phyloP scores from a whole-genome alignment of 2,113 vertebrate species.

The Eleginops maclovinus region DNA sequence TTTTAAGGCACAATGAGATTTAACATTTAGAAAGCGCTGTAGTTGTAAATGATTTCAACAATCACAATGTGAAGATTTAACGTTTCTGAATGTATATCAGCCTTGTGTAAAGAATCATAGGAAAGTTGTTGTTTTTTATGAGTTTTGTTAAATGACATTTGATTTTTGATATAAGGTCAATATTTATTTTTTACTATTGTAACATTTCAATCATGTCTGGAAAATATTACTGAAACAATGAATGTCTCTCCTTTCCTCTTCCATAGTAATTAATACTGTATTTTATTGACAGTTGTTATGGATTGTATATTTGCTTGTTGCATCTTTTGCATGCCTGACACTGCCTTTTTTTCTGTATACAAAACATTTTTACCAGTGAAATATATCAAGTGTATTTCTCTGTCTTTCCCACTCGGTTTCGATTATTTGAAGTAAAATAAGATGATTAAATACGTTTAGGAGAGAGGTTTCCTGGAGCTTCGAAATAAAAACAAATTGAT shows the following conservation, averaged over 20 bases:
- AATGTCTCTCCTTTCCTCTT: slow-evolving; percentile 13
- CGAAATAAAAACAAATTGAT: slow-evolving; percentile 3
- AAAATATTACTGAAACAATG: slow-evolving; percentile 21
- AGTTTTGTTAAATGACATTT: slow-evolving; percentile 36
- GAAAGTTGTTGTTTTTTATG: slow-evolving; percentile 8
- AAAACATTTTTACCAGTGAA: slow-evolving; percentile 53
- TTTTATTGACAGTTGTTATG: slow-evolving; percentile 33
- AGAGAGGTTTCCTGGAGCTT: slow-evolving; percentile 8
- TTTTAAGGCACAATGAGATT: slow-evolving; percentile 41
- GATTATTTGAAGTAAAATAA: neutral
- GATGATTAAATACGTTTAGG: neutral
- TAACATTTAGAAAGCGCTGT: slow-evolving; percentile 20
- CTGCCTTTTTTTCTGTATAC: slow-evolving; percentile 23
- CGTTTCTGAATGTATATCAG: slow-evolving; percentile 56
- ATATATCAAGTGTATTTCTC: neutral
- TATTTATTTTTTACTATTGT: slow-evolving; percentile 67
- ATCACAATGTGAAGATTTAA: slow-evolving; percentile 32
- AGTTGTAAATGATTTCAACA: slow-evolving; percentile 19
- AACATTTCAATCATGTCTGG: slow-evolving; percentile 21
- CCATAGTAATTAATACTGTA: slow-evolving; percentile 32
- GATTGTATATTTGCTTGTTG: slow-evolving; percentile 38
- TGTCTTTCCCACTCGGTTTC: slow-evolving; percentile 7
- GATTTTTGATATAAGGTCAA: slow-evolving; percentile 43
- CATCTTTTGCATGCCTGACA: slow-evolving; percentile 49
- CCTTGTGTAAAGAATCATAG: slow-evolving; percentile 25